Percentiles rank a stretch among this genome's conserved stretches.
These are phyloP conservation scores for Calosoma granatense DNA, from an alignment of 1,140 invertebrate genomes.

Conservation along the genomic window DNA sequence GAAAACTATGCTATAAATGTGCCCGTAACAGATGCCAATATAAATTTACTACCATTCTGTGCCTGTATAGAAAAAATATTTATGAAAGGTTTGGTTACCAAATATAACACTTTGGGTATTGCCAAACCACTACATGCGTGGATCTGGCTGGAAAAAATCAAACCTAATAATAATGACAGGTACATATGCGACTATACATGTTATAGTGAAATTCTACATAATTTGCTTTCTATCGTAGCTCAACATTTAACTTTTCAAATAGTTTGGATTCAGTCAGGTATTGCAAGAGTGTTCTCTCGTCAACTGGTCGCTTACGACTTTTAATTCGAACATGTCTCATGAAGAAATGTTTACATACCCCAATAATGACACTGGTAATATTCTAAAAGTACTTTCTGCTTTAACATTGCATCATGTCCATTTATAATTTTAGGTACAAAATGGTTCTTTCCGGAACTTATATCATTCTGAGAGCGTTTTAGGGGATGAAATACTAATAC, in stretches of 20 bases:
- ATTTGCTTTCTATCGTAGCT: constrained; percentile 11
- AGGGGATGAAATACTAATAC: constrained; percentile 45
- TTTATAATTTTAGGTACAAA: constrained; percentile 5
- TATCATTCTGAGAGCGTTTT: constrained; percentile 36
- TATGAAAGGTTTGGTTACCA: constrained; percentile 34
- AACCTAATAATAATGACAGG: constrained; percentile 26
- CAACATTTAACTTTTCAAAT: constrained; percentile 31
- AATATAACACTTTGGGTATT: constrained; percentile 31
- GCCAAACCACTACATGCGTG: constrained; percentile 35
- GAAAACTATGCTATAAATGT: constrained; percentile 24
- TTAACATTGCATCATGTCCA: not conserved
- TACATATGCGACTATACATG: no score
- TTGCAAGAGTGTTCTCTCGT: constrained; percentile 35
- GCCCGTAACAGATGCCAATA: constrained; percentile 34
- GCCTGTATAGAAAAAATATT: constrained; percentile 41
- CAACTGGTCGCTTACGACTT: constrained; percentile 41
- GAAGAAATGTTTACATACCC: constrained; percentile 44
- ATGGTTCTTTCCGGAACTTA: constrained; percentile 22
- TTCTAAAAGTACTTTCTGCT: constrained; percentile 10
- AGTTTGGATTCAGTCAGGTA: constrained; percentile 36
- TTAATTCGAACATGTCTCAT: constrained; percentile 44
- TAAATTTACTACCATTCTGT: constrained; percentile 34
- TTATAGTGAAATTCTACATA: no score
- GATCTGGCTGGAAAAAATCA: constrained; percentile 39
- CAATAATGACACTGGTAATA: constrained; percentile 43